A percentile compares a stretch with the other conserved stretches of the same genome.
These are phyloP conservation scores for Alloscopus bannaensis DNA, from an alignment of 2,888 invertebrate genomes.

Conservation along the genomic window DNA sequence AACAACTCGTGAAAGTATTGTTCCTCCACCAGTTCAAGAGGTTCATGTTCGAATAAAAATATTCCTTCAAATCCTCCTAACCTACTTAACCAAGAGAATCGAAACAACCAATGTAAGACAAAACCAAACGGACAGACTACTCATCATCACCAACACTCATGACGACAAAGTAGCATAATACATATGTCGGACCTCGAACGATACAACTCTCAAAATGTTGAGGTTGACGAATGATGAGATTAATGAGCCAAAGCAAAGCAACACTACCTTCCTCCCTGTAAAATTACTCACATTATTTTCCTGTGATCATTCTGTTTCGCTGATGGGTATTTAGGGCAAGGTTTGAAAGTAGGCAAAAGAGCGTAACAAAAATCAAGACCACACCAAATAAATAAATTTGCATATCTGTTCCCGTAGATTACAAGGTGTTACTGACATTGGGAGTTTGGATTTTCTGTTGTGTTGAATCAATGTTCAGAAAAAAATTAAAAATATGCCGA, in stretches of 20 bases:
- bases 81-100: slow-evolving; percentile 30
- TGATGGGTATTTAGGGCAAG: slow-evolving; percentile 46
- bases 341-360: slow-evolving; percentile 12
- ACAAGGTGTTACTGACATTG: no score
- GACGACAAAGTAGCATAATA: neutral
- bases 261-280: neutral
- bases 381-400: slow-evolving; percentile 24
- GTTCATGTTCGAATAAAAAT: neutral
- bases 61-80: slow-evolving; percentile 42
- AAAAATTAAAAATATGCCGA: no score
- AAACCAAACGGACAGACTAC: neutral
- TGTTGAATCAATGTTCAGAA: no score
- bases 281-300: slow-evolving; percentile 8
- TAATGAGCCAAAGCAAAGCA: slow-evolving; percentile 11
- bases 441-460: no score
- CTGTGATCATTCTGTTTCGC: slow-evolving; percentile 20
- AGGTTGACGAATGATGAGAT: slow-evolving; percentile 26
- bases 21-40: neutral
- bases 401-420: no score
- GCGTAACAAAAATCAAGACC: slow-evolving; percentile 29
- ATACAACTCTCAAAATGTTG: no score
- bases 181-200: slow-evolving; percentile 4
- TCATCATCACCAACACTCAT: neutral
- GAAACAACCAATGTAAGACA: neutral
- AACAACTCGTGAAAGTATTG: neutral